phyloP scores from a whole-genome alignment of 2,888 invertebrate species.

The Drosophila lacicola region DNA sequence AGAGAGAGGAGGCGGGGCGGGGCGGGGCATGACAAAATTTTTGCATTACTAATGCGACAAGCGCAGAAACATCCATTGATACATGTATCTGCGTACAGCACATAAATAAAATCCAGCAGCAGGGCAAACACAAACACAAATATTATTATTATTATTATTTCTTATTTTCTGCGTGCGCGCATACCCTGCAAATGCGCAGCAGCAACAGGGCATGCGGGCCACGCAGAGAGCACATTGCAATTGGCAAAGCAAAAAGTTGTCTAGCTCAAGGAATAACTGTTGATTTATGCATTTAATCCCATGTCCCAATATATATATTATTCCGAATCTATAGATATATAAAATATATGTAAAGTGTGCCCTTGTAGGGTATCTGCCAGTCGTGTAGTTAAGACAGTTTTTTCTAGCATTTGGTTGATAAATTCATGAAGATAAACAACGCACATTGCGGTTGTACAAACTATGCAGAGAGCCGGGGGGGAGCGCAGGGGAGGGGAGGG shows the following conservation, averaged over 20 bases:
- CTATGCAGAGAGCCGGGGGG: conserved; percentile 16
- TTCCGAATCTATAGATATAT: too few relatives aligned
- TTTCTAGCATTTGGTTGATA: conserved; percentile 42
- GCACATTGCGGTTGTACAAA: conserved; percentile 63
- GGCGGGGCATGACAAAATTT: conserved; percentile 58
- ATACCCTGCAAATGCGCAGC: too few relatives aligned
- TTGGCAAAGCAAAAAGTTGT: too few relatives aligned
- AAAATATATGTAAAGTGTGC: not conserved
- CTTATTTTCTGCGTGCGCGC: not conserved
- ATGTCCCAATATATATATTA: too few relatives aligned
- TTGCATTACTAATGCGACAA: conserved; percentile 78
- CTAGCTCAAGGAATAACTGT: too few relatives aligned
- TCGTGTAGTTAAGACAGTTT: not conserved
- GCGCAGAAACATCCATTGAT: conserved; percentile 60
- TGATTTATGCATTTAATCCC: too few relatives aligned
- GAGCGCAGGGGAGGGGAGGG: not conserved
- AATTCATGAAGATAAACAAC: conserved; percentile 73
- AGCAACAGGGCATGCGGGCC: too few relatives aligned
- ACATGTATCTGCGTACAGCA: conserved; percentile 61
- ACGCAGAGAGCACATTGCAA: too few relatives aligned
- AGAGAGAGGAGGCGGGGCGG: not conserved
- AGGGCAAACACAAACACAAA: conserved; percentile 59
- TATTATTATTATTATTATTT: conserved; percentile 42
- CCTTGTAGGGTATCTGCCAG: conserved; percentile 13
- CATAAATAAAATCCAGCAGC: conserved; percentile 73